Evolutionary conservation across 2,797 vertebrate genomes (phyloP), one percentile per base, ranked within the genome.

Genomic region (Champsocephalus gunnari): DNA sequence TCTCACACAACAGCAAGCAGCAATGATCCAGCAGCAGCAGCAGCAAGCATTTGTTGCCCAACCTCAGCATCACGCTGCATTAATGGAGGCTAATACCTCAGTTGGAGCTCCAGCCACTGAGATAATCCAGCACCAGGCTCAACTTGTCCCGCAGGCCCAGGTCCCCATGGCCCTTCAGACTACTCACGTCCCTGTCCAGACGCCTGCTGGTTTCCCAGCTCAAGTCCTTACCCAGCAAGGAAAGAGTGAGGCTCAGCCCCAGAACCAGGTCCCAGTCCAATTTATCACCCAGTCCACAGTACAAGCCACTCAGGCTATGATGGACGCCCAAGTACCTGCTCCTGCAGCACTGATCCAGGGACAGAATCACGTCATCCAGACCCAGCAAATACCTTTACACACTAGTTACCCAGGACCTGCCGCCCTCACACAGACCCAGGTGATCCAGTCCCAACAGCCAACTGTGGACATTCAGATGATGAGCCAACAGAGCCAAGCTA

Each of bases 331-430:
- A 73, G 49, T 77, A 34, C 24, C 86, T 79, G 67, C 53, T 70
- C 72, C 80, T 21, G 74, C 47, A 0, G 73, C 87, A 21, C 2
- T 85, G 41, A 77, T 86, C 58, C 91, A 92, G 49, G 86, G 79
- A 59, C 87, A 86, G 76, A 79, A 64, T 9, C 92, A 92, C 38
- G 41, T 77, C 12, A 84, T 79, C 66, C 92, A 91, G 70, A 75
- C 82, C 28, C 91, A 90, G 66, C 89, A 92, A 60, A 75, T 91
- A 88, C 86, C 87, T 24, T 73, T 89, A 63, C 90, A 90, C 12
- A 57, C 73, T 14, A 83, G 83, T 82, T 94, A 92, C 83, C 76
- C 80, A 66, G 87, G 89, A 60, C 79, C 83, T 61, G 74, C 77
- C 14, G 45, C 79, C 75, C 79, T 87, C 54, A 45, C 85, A 48